phyloP scores from a whole-genome alignment of 2,797 vertebrate genomes.

The Ptychobarbus kaznakovi region DNA sequence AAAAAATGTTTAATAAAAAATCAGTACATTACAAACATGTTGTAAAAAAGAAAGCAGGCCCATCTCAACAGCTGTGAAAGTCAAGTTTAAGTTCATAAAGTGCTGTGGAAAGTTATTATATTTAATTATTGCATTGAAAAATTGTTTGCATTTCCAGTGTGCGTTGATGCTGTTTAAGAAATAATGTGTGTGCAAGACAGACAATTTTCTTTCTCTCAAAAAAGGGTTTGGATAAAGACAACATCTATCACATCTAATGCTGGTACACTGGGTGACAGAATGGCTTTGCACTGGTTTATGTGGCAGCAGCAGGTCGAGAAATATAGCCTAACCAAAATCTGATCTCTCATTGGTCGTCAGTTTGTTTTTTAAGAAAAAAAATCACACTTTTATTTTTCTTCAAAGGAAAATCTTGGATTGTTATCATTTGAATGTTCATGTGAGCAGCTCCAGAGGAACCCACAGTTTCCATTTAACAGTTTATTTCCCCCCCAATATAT shows the following conservation, averaged over 20 bases:
- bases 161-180: too few species aligned
- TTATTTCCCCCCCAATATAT: background rate
- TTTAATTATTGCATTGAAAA: background rate
- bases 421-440: background rate
- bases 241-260: background rate
- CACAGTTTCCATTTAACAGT: background rate
- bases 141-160: too few species aligned
- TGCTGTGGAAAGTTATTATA: background rate
- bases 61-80: too few species aligned
- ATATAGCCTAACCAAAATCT: background rate
- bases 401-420: background rate
- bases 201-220: background rate
- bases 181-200: too few species aligned
- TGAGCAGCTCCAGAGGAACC: background rate
- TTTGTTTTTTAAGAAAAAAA: background rate
- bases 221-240: background rate
- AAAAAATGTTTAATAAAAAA: too few species aligned
- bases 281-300: background rate
- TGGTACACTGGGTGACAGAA: background rate
- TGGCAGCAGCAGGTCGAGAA: background rate
- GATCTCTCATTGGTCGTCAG: background rate
- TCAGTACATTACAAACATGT: too few species aligned
- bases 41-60: too few species aligned
- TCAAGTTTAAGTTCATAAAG: too few species aligned
- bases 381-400: background rate